phyloP scores from a whole-genome alignment of 2,113 vertebrate genomes.

The Gymnocephalus cernua region DNA sequence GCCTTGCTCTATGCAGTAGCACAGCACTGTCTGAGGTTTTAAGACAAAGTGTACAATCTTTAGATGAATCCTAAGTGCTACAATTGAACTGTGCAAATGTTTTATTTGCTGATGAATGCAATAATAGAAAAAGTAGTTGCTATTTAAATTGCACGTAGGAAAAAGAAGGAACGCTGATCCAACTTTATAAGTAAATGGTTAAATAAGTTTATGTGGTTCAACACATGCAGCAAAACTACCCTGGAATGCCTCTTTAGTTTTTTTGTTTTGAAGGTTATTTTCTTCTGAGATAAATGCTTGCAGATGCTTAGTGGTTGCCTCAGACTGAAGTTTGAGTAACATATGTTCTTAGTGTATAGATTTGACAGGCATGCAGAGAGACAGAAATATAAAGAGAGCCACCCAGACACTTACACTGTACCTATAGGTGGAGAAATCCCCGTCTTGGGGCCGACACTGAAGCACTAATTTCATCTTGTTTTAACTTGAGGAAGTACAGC shows the following conservation, averaged over 20 bases:
- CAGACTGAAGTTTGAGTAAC: constrained; percentile 59
- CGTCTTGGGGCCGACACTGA: background rate
- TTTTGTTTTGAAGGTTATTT: constrained; percentile 49
- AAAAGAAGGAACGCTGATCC: constrained; percentile 31
- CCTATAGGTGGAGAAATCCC: constrained; percentile 17
- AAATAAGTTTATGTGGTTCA: constrained; percentile 48
- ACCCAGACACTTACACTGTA: background rate
- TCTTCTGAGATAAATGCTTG: constrained; percentile 66
- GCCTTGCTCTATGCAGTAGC: background rate
- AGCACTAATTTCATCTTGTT: constrained; percentile 40
- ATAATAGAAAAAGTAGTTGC: constrained; percentile 1
- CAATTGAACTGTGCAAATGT: background rate
- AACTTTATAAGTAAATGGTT: constrained; percentile 47
- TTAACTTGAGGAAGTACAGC: constrained; percentile 45
- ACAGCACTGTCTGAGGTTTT: background rate
- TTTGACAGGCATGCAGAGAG: constrained; percentile 11
- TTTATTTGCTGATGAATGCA: constrained; percentile 37
- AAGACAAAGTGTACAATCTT: background rate
- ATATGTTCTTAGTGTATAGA: constrained; percentile 46
- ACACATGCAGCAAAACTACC: constrained; percentile 52
- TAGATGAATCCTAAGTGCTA: background rate
- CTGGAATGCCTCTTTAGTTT: constrained; percentile 54
- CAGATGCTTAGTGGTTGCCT: constrained; percentile 74
- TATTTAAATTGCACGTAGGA: background rate
- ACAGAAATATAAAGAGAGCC: constrained; percentile 21